These are phyloP conservation scores for Melipona beecheii DNA, from an alignment of 2,888 invertebrate species.

Conservation along the genomic window DNA sequence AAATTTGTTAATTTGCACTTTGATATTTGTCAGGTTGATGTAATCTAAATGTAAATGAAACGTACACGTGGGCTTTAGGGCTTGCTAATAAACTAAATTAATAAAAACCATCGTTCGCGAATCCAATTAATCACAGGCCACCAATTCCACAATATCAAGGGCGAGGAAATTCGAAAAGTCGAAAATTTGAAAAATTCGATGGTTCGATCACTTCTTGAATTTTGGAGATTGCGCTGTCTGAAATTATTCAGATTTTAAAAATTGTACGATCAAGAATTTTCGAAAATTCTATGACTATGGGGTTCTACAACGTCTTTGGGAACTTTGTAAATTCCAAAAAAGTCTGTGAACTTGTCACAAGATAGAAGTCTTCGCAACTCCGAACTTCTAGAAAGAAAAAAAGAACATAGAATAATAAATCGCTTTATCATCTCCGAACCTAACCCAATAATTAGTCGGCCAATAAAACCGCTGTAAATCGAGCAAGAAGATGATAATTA, in stretches of 20 bases:
- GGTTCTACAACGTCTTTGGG: no score
- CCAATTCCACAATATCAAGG: background rate
- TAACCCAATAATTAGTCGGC: background rate
- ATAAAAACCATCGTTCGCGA: background rate
- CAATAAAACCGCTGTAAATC: background rate
- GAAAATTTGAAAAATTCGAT: no score
- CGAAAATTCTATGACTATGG: no score
- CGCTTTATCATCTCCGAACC: background rate
- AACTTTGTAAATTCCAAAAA: no score
- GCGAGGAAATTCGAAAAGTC: no score
- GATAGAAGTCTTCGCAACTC: no score
- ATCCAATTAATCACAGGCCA: background rate
- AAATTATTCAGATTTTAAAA: no score
- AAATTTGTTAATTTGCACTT: background rate
- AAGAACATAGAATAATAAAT: background rate
- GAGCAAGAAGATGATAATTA: background rate
- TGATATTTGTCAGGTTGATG: background rate
- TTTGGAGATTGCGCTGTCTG: no score
- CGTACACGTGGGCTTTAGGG: no score
- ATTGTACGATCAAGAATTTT: no score
- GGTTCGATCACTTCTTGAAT: no score
- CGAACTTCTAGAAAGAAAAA: background rate
- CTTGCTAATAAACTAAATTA: background rate
- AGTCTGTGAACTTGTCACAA: no score
- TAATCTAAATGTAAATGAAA: background rate